Evolutionary conservation across 2,113 vertebrate species (phyloP).

Genomic region (Siniperca knerii): DNA sequence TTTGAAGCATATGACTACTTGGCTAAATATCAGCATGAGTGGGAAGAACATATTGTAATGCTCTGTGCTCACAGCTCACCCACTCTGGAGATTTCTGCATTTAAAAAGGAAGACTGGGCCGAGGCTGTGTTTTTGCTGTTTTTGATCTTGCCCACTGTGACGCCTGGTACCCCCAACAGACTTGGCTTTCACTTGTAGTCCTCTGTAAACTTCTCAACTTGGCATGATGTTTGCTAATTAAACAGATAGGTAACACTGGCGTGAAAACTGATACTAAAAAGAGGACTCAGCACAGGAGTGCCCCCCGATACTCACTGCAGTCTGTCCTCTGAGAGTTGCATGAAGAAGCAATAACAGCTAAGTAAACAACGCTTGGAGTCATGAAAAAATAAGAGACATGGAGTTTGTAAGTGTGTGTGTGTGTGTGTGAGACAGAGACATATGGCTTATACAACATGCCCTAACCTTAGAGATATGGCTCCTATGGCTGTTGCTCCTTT

Average conservation of each 20-base stretch:
- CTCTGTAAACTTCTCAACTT: conserved; percentile 64
- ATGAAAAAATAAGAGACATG: neutral
- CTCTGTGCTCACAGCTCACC: conserved; percentile 35
- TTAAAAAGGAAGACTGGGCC: conserved; percentile 49
- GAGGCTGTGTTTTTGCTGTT: conserved; percentile 50
- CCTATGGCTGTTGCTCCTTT: conserved; percentile 4
- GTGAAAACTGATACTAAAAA: conserved; percentile 44
- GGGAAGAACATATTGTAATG: conserved; percentile 60
- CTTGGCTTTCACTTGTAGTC: conserved; percentile 59
- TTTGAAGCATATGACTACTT: conserved; percentile 37
- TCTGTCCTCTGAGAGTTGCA: conserved; percentile 35
- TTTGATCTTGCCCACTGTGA: conserved; percentile 62
- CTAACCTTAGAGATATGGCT: conserved; percentile 10
- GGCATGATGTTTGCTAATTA: conserved; percentile 67
- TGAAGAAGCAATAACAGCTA: conserved; percentile 47
- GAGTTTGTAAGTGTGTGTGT: neutral
- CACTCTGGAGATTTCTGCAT: conserved; percentile 54
- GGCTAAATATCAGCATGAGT: conserved; percentile 48
- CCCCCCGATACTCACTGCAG: conserved; percentile 14
- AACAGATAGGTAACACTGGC: conserved; percentile 44
- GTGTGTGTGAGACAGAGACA: conserved; percentile 15
- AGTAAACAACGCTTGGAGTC: conserved; percentile 56
- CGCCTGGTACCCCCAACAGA: conserved; percentile 56
- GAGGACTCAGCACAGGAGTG: conserved; percentile 17
- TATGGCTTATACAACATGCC: neutral